Percentiles rank a stretch among this genome's conserved stretches.
These are phyloP conservation scores for Neopipo cinnamomea DNA, from an alignment of 2,113 vertebrate genomes.

Conservation along the genomic window DNA sequence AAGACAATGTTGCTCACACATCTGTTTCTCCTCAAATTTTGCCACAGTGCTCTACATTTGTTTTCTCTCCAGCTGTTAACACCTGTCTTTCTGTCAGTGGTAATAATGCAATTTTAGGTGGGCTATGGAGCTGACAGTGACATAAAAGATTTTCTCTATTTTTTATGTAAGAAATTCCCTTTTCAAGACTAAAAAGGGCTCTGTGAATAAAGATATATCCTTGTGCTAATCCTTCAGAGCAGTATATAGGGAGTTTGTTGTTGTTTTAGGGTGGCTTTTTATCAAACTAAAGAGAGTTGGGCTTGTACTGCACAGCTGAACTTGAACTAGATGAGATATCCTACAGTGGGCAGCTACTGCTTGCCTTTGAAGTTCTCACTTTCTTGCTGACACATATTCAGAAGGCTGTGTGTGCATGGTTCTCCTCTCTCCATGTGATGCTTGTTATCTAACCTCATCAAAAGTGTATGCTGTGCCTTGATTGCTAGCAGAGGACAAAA, in stretches of 20 bases:
- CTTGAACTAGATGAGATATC: constrained; percentile 24
- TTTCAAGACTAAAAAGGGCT: background rate
- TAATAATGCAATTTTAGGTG: constrained; percentile 55
- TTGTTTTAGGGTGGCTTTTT: background rate
- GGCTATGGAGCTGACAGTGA: background rate
- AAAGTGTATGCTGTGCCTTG: constrained; percentile 21
- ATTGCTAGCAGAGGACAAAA: constrained; percentile 21
- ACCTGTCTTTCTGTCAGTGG: constrained; percentile 66
- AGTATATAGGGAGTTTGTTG: background rate
- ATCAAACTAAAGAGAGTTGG: background rate
- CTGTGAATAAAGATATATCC: constrained; percentile 21
- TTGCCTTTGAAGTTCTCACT: constrained; percentile 41
- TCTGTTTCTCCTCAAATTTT: constrained; percentile 67
- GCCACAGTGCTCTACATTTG: constrained; percentile 33
- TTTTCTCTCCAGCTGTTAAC: constrained; percentile 70
- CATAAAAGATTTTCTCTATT: constrained; percentile 56
- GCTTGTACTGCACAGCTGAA: background rate
- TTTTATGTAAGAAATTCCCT: constrained; percentile 35
- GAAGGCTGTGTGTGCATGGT: background rate
- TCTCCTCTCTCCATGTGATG: background rate
- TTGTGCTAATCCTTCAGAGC: constrained; percentile 13
- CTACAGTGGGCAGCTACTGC: constrained; percentile 5
- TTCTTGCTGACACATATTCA: constrained; percentile 34
- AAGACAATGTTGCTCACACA: constrained; percentile 45
- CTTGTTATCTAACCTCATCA: constrained; percentile 57